A percentile compares a stretch with the other conserved stretches of the same genome.
Conservation (phyloP, 2,888 invertebrate species). For the Dynastes tityus region DNA sequence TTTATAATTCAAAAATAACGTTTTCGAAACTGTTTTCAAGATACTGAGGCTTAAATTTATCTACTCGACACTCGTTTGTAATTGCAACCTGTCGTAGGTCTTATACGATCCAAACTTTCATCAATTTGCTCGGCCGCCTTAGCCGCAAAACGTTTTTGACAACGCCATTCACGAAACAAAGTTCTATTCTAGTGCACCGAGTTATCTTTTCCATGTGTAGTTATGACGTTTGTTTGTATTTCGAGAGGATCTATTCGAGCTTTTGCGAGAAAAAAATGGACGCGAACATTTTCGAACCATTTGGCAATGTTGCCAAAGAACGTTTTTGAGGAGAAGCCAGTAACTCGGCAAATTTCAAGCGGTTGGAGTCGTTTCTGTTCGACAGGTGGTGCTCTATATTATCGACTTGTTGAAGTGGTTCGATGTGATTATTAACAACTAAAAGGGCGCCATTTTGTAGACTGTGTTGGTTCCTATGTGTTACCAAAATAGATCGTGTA, state of each 20-base stretch:
- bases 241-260: too few species aligned
- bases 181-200: too few species aligned
- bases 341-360: background rate
- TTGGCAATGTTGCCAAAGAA: background rate
- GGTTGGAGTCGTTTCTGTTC: background rate
- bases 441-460: too few species aligned
- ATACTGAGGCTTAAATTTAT: background rate
- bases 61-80: background rate
- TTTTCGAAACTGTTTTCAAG: background rate
- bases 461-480: too few species aligned
- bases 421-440: background rate
- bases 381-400: too few species aligned
- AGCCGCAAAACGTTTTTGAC: too few species aligned
- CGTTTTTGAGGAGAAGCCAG: background rate
- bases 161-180: too few species aligned
- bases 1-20: constrained; percentile 2
- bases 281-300: background rate
- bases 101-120: background rate
- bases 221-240: too few species aligned
- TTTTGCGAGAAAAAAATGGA: background rate
- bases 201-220: too few species aligned
- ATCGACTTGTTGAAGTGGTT: background rate
- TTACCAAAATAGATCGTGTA: too few species aligned
- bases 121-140: too few species aligned
- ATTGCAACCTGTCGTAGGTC: background rate